A percentile compares a stretch with the other conserved stretches of the same genome.
These are phyloP conservation scores for Caretta caretta DNA, from an alignment of 2,113 vertebrate genomes.

Conservation along the genomic window DNA sequence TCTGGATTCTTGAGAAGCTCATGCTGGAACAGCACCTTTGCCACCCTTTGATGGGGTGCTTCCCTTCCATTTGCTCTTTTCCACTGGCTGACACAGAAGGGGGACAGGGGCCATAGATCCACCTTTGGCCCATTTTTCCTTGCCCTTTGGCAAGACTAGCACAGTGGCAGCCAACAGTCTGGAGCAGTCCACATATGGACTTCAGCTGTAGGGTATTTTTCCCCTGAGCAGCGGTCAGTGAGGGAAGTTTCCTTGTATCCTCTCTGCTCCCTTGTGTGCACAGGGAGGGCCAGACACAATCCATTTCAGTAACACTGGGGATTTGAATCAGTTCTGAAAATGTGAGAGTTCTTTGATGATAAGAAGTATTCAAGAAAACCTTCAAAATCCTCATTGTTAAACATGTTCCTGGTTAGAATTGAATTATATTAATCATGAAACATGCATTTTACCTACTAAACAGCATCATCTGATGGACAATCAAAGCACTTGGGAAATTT, in stretches of 20 bases:
- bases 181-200: accelerated
- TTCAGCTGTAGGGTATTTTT: neutral
- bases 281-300: neutral
- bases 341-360: neutral
- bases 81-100: neutral
- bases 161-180: neutral
- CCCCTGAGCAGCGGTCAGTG: neutral
- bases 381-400: neutral
- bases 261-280: neutral
- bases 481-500: neutral
- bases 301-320: neutral
- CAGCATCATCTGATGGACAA: neutral
- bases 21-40: neutral
- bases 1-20: neutral
- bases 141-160: neutral
- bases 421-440: neutral
- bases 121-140: neutral
- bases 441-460: neutral
- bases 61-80: no score
- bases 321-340: neutral
- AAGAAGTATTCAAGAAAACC: neutral
- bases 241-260: neutral
- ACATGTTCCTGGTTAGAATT: neutral
- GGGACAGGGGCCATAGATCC: neutral
- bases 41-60: neutral